Conservation (phyloP, 2,113 vertebrate genomes). For the Cynopterus brachyotis region DNA sequence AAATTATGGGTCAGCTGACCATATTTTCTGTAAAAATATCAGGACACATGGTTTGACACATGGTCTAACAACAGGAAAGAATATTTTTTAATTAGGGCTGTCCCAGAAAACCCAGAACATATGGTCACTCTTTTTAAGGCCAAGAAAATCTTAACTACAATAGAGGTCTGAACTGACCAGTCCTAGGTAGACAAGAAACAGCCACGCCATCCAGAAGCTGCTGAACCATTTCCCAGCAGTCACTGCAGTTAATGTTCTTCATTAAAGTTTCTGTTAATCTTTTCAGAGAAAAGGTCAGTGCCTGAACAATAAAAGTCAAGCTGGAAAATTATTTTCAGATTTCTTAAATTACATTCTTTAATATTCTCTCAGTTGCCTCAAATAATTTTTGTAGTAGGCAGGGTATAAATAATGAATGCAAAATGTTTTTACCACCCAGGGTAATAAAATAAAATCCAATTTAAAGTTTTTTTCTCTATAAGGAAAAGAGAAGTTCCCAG, state of each 20-base stretch:
- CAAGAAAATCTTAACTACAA: constrained; percentile 63
- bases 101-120: constrained; percentile 73
- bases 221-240: neutral
- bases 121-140: constrained; percentile 63
- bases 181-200: neutral
- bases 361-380: constrained; percentile 34
- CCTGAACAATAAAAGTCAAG: constrained; percentile 3
- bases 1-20: neutral
- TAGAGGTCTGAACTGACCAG: neutral
- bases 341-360: constrained; percentile 33
- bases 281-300: constrained; percentile 40
- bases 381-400: neutral
- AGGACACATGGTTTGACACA: constrained; percentile 70
- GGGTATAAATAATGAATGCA: constrained; percentile 41
- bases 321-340: constrained; percentile 31
- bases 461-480: neutral
- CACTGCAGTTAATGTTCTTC: neutral
- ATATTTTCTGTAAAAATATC: constrained; percentile 62
- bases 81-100: constrained; percentile 60
- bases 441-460: constrained; percentile 59
- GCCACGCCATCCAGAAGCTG: neutral
- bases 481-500: neutral
- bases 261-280: constrained; percentile 14
- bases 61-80: constrained; percentile 72
- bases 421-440: constrained; percentile 37